phyloP scores from a whole-genome alignment of 37 sponge, comb jelly and placozoan genomes.

The Tethya wilhelma region DNA sequence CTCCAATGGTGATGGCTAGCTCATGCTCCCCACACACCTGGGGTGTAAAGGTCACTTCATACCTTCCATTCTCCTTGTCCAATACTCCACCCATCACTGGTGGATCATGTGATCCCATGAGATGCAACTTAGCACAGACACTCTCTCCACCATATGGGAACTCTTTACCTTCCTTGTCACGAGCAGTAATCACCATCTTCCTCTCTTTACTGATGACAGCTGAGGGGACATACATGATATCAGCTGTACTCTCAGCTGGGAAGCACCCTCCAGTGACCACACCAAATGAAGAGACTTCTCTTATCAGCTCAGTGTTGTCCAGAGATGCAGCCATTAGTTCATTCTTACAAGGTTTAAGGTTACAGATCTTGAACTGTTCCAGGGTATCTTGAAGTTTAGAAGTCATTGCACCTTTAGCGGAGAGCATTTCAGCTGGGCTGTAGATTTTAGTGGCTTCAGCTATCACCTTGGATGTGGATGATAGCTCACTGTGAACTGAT shows the following conservation, averaged over 20 bases:
- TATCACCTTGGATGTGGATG: not conserved
- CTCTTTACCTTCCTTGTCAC: slow-evolving; percentile 7
- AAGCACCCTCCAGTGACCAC: slow-evolving; percentile 14
- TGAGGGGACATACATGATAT: not conserved
- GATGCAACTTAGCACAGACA: not conserved
- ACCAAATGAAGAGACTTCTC: slow-evolving; percentile 2
- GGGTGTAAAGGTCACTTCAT: slow-evolving; percentile 14
- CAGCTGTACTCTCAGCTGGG: slow-evolving; percentile 1
- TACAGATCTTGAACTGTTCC: not conserved
- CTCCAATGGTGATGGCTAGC: slow-evolving; percentile 12
- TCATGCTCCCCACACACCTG: slow-evolving; percentile 23
- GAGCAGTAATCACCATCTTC: slow-evolving; percentile 10
- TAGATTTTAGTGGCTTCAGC: slow-evolving; percentile 1
- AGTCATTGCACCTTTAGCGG: slow-evolving; percentile 9
- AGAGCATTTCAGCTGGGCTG: slow-evolving; percentile 27
- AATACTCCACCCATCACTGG: not conserved
- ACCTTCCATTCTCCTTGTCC: slow-evolving; percentile 27
- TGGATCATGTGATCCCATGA: not conserved
- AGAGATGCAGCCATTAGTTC: not conserved
- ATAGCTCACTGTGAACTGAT: not conserved
- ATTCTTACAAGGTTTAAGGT: not conserved
- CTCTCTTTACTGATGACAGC: slow-evolving; percentile 3
- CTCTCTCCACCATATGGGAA: slow-evolving; percentile 19
- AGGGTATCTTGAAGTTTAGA: not conserved
- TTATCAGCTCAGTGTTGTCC: not conserved